Conservation (phyloP, 2,113 vertebrate species). For the Panthera tigris region DNA sequence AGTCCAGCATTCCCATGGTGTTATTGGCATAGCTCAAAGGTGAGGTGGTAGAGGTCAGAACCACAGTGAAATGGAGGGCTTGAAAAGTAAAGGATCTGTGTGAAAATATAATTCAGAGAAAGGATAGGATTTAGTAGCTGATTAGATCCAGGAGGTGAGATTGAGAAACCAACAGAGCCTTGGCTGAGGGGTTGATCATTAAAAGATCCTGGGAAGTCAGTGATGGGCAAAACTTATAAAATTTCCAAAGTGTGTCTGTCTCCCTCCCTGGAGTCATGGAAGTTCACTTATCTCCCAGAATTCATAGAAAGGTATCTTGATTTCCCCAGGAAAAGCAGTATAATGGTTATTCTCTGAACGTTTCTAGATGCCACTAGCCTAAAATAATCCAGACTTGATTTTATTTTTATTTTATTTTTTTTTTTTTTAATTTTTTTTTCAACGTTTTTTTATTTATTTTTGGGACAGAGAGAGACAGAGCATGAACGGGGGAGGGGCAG, state of each 20-base stretch:
- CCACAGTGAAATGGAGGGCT: not conserved
- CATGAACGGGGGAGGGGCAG: too few species aligned
- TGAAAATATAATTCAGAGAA: not conserved
- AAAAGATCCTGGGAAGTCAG: not conserved
- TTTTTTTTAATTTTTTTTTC: too few species aligned
- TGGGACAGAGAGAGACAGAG: too few species aligned
- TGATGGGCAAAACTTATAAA: not conserved
- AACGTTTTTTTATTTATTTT: too few species aligned
- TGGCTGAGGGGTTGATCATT: not conserved
- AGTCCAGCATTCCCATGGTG: not conserved
- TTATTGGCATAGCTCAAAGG: not conserved
- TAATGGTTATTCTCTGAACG: not conserved
- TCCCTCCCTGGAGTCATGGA: not conserved
- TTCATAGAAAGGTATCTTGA: not conserved
- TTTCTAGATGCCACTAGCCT: constrained; percentile 17
- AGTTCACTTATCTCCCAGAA: not conserved
- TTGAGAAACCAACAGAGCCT: not conserved
- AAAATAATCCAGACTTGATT: constrained; percentile 12
- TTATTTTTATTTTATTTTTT: not conserved
- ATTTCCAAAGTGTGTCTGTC: not conserved
- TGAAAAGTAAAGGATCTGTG: not conserved
- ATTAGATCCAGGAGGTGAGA: not conserved
- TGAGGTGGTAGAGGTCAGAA: not conserved
- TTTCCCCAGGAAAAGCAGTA: not conserved
- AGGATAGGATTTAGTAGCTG: not conserved